phyloP scores from a whole-genome alignment of 1,140 invertebrate genomes.

The Drosophila ogumai region DNA sequence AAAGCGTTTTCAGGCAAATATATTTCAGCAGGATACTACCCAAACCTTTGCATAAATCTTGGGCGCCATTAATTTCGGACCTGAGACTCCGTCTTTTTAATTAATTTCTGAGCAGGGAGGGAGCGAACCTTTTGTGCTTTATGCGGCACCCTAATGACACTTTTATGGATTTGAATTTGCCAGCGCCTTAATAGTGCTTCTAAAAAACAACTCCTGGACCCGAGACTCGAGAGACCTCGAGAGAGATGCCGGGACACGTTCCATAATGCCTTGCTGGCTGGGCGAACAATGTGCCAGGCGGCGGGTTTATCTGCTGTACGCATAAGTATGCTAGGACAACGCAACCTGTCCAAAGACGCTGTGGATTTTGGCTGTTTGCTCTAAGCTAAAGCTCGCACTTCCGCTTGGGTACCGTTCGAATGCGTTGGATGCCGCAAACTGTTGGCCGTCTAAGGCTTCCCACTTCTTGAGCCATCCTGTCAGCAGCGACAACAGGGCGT shows the following conservation, averaged over 20 bases:
- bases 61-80: conserved; percentile 57
- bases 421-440: conserved; percentile 53
- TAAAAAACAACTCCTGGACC: conserved; percentile 9
- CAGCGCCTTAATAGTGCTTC: conserved; percentile 33
- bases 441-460: conserved; percentile 31
- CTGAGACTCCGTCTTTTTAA: conserved; percentile 53
- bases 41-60: conserved; percentile 62
- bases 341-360: conserved; percentile 16
- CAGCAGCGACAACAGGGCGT: conserved; percentile 28
- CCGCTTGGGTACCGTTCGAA: conserved; percentile 60
- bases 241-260: conserved; percentile 40
- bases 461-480: neutral
- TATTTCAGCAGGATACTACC: conserved; percentile 3
- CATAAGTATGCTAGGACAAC: conserved; percentile 17
- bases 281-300: conserved; percentile 19
- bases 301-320: conserved; percentile 7
- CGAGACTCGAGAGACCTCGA: neutral
- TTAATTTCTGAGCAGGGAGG: conserved; percentile 52
- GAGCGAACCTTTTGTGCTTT: conserved; percentile 54
- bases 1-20: conserved; percentile 25
- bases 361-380: conserved; percentile 35
- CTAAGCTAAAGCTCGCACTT: conserved; percentile 43
- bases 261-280: conserved; percentile 27
- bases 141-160: conserved; percentile 57
- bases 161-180: conserved; percentile 63